Evolutionary conservation across 2,888 invertebrate species (phyloP), one percentile per base, ranked within the genome.

Genomic region (Thalpophila matura): DNA sequence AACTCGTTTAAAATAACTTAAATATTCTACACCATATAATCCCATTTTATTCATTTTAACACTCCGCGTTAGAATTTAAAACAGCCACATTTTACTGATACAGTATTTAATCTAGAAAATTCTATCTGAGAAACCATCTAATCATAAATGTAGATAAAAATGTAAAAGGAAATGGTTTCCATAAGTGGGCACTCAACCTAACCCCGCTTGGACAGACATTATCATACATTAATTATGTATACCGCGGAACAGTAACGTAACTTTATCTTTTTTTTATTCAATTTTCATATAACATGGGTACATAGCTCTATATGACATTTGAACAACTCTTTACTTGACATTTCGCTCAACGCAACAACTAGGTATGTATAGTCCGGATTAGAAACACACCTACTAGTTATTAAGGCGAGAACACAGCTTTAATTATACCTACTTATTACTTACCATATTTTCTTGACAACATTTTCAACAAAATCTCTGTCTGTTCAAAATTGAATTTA

Each of bases 151-250:
- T 68, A 72, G 60, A 68, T 77, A 71, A 77, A 76, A 74, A 79
- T 74, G 42, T 66, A 61, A 61, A 77, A 69, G 67, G 65, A 60
- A 70, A 70, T 62, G 53, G 66, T 56, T 72, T 63, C 78, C 83
- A 82, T 84, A 84, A 86, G 84, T 86, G 86, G 79, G 75, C 72
- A 78, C 84, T 82, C 82, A 70, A 72, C 79, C 82, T 81, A 79
- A 82, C 79, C 82, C 74, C 70, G 74, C 79, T 69, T 71, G 81
- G 75, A 80, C 78, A 71, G 66, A 74, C 74, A 87, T 89, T 87
- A 88, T 74, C 86, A 88, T 88, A 87, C 84, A 89, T 90, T 88
- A 88, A 90, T 90, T 89, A 90, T 88, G 88, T 82, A 88, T 88
- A 83, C 87, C 61, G 82, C 66, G 69, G 73, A 80, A 82, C 77